Percentiles rank a stretch among this genome's conserved stretches.
Evolutionary conservation across 2,797 vertebrate genomes (phyloP).

Genomic region (Antennarius maculatus): DNA sequence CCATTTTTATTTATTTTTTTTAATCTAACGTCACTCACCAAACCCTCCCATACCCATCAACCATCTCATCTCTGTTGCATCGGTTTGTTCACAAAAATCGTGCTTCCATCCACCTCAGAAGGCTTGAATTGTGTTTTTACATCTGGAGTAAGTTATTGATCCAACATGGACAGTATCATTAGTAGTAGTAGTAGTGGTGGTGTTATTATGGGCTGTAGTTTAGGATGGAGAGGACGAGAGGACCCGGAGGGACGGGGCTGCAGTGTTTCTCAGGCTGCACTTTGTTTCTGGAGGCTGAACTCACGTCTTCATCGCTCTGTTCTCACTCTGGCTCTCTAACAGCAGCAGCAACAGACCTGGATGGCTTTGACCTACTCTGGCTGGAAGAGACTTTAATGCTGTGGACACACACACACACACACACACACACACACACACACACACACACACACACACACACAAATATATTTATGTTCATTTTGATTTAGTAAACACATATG

Average conservation of each 20-base stretch:
- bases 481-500: slow-evolving; percentile 5
- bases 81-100: neutral
- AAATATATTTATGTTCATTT: neutral
- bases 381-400: slow-evolving; percentile 56
- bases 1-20: neutral
- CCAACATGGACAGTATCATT: neutral
- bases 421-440: slow-evolving; percentile 14
- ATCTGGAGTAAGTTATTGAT: neutral
- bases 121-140: neutral
- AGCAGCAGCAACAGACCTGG: slow-evolving; percentile 67
- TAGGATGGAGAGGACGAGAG: slow-evolving; percentile 46
- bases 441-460: neutral
- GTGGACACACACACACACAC: slow-evolving; percentile 36
- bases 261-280: slow-evolving; percentile 59
- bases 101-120: neutral
- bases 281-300: slow-evolving; percentile 46
- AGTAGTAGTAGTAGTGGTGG: too few species aligned
- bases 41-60: slow-evolving; percentile 22
- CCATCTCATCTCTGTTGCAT: slow-evolving; percentile 37
- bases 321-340: slow-evolving; percentile 69
- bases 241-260: slow-evolving; percentile 60
- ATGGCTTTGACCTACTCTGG: slow-evolving; percentile 74
- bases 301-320: slow-evolving; percentile 50
- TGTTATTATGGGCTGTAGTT: neutral
- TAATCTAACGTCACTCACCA: slow-evolving; percentile 43